These are phyloP conservation scores for Mnemiopsis leidyi DNA, from an alignment of 37 sponge, comb jelly and placozoan genomes.

Conservation along the genomic window DNA sequence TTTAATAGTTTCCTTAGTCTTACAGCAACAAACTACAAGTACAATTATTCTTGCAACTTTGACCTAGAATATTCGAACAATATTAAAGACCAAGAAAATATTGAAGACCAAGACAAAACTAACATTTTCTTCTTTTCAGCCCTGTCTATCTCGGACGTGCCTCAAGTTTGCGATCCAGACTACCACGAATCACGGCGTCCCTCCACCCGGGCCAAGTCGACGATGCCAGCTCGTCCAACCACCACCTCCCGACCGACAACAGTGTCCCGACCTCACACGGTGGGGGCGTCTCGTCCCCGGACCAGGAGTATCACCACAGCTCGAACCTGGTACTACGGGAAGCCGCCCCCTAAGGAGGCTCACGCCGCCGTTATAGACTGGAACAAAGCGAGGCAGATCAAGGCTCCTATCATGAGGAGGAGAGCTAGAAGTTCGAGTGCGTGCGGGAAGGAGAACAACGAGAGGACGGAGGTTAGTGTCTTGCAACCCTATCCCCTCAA, in stretches of 20 bases:
- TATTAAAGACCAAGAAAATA: too few relatives aligned
- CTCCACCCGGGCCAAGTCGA: constrained; percentile 30
- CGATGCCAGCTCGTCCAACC: not conserved
- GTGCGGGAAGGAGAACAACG: not conserved
- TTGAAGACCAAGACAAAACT: too few relatives aligned
- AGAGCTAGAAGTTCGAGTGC: not conserved
- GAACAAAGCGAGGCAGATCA: constrained; percentile 33
- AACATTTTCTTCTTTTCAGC: too few relatives aligned
- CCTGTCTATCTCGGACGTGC: not conserved
- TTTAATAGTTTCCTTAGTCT: too few relatives aligned
- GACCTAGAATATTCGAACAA: too few relatives aligned
- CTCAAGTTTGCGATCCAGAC: not conserved
- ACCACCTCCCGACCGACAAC: not conserved
- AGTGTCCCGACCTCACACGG: constrained; percentile 9
- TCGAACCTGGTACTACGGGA: constrained; percentile 14
- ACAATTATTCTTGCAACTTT: too few relatives aligned
- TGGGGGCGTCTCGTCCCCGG: not conserved
- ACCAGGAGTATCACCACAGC: not conserved
- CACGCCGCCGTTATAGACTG: constrained; percentile 62
- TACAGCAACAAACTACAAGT: too few relatives aligned
- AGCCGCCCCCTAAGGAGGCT: constrained; percentile 19
- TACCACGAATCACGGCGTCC: not conserved
- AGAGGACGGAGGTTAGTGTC: constrained; percentile 49
- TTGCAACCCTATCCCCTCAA: constrained; percentile 52
- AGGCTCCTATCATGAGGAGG: constrained; percentile 24